Evolutionary conservation across 2,113 vertebrate genomes (phyloP), one percentile per base, ranked within the genome.

Genomic region (Tretioscincus oriximinensis): DNA sequence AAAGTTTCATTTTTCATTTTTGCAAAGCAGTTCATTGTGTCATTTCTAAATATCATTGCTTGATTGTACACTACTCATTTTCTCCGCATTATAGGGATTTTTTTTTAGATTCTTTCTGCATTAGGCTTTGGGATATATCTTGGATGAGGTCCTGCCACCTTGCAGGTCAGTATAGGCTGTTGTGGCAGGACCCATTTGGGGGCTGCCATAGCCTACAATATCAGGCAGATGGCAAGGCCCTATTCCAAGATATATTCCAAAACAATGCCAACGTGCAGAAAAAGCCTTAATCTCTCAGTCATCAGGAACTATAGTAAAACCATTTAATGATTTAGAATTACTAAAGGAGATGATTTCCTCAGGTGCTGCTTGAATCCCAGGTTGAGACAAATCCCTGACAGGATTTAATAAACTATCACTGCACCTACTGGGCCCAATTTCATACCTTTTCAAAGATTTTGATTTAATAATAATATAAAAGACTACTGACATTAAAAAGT

Each of bases 361-460:
- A 83, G 76, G 60, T 84, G 79, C 45, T 83, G 78, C 69, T 90
- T 89, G 88, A 90, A 69, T 82, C 74, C 66, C 72, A 90, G 77
- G 85, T 88, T 90, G 84, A 91, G 81, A 85, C 47, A 86, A 51
- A 88, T 87, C 90, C 86, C 66, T 92, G 81, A 88, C 66, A 82
- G 77, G 81, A 85, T 91, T 80, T 92, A 83, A 90, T 88, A 92
- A 92, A 88, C 66, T 63, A 86, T 86, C 76, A 49, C 64, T 82
- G 82, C 86, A 87, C 82, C 90, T 91, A 91, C 86, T 84, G 87
- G 84, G 88, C 76, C 79, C 80, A 87, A 84, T 86, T 87, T 90
- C 85, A 84, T 86, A 75, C 70, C 26, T 82, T 67, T 87, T 86
- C 86, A 87, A 90, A 89, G 79, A 84, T 75, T 87, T 71, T 64